Evolutionary conservation across 2,113 vertebrate genomes (phyloP).

Genomic region (Xiphophorus hellerii): DNA sequence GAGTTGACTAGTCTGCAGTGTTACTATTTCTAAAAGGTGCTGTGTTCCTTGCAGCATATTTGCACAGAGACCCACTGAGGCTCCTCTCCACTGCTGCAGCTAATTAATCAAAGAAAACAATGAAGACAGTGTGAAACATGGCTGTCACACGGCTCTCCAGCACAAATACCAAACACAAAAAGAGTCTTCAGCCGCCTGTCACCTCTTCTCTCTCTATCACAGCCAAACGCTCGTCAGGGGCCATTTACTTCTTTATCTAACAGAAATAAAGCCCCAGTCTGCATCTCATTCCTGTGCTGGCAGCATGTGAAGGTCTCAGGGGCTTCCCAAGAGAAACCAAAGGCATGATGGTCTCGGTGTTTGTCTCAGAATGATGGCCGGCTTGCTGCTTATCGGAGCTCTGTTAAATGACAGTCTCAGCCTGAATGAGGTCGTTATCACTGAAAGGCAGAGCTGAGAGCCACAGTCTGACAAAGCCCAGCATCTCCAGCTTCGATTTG

Average conservation of each 20-base stretch:
- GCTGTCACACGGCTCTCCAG: constrained; percentile 8
- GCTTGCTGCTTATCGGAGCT: constrained; percentile 85
- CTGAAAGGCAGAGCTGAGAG: constrained; percentile 83
- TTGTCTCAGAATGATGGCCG: constrained; percentile 85
- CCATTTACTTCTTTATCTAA: constrained; percentile 89
- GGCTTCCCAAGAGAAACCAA: constrained; percentile 61
- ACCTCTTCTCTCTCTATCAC: constrained; percentile 80
- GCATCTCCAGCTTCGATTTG: constrained; percentile 52
- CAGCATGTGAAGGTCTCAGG: constrained; percentile 61
- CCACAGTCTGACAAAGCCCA: constrained; percentile 82
- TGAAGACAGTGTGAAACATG: not conserved
- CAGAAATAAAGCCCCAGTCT: constrained; percentile 84
- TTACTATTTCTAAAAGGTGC: not conserved
- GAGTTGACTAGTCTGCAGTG: not conserved
- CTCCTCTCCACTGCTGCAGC: constrained; percentile 20
- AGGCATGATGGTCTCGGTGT: constrained; percentile 80
- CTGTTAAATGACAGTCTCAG: not conserved
- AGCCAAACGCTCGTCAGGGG: constrained; percentile 67
- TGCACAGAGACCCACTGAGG: not conserved
- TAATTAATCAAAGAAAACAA: constrained; percentile 19
- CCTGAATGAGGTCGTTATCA: constrained; percentile 86
- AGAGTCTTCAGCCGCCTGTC: constrained; percentile 70
- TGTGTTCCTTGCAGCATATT: not conserved
- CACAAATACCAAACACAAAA: constrained; percentile 2
- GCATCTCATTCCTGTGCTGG: constrained; percentile 77